Conservation (phyloP, 1,140 invertebrate genomes). For the Drosophila nannoptera region DNA sequence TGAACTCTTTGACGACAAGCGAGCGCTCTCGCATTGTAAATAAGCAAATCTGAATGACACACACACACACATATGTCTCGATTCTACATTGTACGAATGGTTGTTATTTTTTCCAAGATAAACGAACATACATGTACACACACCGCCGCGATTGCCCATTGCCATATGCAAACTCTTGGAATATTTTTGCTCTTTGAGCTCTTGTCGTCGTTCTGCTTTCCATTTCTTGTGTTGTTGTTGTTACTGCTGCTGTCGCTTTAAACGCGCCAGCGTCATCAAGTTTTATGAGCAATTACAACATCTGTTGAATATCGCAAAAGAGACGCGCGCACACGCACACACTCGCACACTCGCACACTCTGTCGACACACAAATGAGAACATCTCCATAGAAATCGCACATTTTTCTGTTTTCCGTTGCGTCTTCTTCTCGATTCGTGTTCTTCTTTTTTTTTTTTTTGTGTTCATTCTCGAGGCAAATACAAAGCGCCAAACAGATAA, state of each 20-base stretch:
- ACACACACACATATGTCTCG: conserved; percentile 16
- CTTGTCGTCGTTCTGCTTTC: background rate
- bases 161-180: conserved; percentile 60
- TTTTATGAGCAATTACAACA: conserved; percentile 78
- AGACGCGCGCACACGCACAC: conserved; percentile 27
- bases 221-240: conserved; percentile 9
- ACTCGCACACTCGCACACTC: conserved; percentile 9
- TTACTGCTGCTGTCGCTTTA: conserved; percentile 38
- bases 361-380: conserved; percentile 39
- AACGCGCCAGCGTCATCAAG: conserved; percentile 73
- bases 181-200: conserved; percentile 40
- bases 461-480: conserved; percentile 36
- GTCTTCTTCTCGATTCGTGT: conserved; percentile 12
- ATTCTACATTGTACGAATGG: conserved; percentile 57
- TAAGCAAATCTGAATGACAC: conserved; percentile 62
- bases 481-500: conserved; percentile 67
- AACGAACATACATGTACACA: conserved; percentile 9
- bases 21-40: conserved; percentile 28
- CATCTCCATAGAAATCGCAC: conserved; percentile 36
- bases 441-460: conserved; percentile 34
- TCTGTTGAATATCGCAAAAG: conserved; percentile 74
- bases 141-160: conserved; percentile 39
- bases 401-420: conserved; percentile 35
- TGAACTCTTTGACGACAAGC: conserved; percentile 12
- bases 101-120: conserved; percentile 1